These are phyloP conservation scores for Austrofundulus limnaeus DNA, from an alignment of 2,113 vertebrate genomes.

Conservation along the genomic window DNA sequence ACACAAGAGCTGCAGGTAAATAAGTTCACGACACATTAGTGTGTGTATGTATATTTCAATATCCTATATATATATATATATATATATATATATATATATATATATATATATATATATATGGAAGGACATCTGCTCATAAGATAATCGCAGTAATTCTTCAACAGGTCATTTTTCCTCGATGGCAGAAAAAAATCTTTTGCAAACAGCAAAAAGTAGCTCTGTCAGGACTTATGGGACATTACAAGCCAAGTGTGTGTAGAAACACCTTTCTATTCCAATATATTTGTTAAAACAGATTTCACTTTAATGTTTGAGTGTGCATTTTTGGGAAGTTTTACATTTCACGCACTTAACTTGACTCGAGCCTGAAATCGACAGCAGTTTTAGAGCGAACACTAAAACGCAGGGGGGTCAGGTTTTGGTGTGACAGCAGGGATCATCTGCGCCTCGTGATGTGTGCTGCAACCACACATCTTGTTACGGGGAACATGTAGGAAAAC, in stretches of 20 bases:
- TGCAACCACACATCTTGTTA: slow-evolving; percentile 37
- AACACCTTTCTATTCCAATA: too few species aligned
- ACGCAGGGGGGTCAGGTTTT: slow-evolving; percentile 15
- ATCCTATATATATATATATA: too few species aligned
- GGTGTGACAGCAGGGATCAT: slow-evolving; percentile 21
- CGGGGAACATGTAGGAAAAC: slow-evolving; percentile 46
- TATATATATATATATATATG: too few species aligned
- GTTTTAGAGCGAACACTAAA: slow-evolving; percentile 25
- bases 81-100: too few species aligned
- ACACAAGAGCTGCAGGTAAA: slow-evolving; percentile 82
- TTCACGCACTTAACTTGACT: slow-evolving; percentile 6
- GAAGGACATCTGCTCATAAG: slow-evolving; percentile 45
- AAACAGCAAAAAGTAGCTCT: slow-evolving; percentile 17
- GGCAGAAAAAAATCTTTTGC: slow-evolving; percentile 30
- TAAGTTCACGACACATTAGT: not conserved
- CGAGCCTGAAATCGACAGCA: slow-evolving; percentile 7
- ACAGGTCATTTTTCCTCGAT: slow-evolving; percentile 31
- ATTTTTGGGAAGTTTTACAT: not conserved
- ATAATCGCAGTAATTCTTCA: slow-evolving; percentile 43
- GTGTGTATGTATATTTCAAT: slow-evolving; percentile 13
- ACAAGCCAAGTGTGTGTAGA: slow-evolving; percentile 9
- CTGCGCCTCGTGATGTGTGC: slow-evolving; percentile 32
- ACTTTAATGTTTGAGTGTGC: slow-evolving; percentile 12
- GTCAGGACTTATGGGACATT: slow-evolving; percentile 18
- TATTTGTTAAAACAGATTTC: slow-evolving; percentile 41